These are phyloP conservation scores for Gortyna flavago DNA, from an alignment of 2,888 invertebrate species.

Conservation along the genomic window DNA sequence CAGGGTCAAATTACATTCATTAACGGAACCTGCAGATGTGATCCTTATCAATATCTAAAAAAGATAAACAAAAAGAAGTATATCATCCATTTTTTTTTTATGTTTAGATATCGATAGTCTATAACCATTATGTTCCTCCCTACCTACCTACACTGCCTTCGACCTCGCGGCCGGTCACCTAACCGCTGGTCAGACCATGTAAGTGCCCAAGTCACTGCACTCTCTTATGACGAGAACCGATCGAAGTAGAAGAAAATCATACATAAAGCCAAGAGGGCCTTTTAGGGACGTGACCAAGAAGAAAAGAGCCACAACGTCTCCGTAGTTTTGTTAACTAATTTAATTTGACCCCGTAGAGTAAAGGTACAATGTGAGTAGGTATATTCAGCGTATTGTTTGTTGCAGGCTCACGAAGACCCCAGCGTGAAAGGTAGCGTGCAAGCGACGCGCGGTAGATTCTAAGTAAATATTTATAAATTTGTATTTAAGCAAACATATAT, in stretches of 20 bases:
- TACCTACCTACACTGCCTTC: too few species aligned
- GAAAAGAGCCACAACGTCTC: background rate
- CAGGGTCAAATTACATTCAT: background rate
- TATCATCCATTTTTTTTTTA: too few species aligned
- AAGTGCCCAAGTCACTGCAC: too few species aligned
- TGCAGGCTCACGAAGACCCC: slow-evolving; percentile 84
- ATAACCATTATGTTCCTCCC: background rate
- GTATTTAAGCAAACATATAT: too few species aligned
- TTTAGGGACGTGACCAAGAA: background rate
- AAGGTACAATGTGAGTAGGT: background rate
- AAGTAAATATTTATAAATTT: slow-evolving; percentile 40
- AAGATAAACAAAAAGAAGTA: too few species aligned
- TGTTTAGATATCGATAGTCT: too few species aligned
- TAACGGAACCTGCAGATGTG: background rate
- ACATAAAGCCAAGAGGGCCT: background rate
- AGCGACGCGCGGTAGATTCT: slow-evolving; percentile 77
- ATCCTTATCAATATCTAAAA: too few species aligned
- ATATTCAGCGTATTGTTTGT: slow-evolving; percentile 36
- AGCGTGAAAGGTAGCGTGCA: slow-evolving; percentile 78
- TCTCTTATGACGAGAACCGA: too few species aligned
- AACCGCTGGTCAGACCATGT: too few species aligned
- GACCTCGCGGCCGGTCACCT: too few species aligned
- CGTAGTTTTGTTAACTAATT: background rate
- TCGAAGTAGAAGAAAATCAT: background rate
- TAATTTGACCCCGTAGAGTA: background rate